Evolutionary conservation across 2,113 vertebrate species (phyloP), one percentile per base, ranked within the genome.

Genomic region (Rana temporaria): DNA sequence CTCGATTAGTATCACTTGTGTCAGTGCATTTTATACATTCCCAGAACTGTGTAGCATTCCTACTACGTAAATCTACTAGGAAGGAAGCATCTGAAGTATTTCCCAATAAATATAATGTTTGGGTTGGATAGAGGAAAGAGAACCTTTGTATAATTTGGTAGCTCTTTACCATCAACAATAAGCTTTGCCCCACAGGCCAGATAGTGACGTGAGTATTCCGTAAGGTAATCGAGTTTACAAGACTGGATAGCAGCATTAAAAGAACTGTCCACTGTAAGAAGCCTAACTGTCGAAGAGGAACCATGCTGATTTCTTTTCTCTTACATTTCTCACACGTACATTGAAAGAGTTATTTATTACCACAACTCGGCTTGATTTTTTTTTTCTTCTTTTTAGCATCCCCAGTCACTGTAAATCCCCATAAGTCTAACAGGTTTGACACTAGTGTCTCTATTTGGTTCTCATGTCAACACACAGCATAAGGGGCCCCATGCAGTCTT

Each of bases 401-500:
- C 74, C 30, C 75, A 78, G 75, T 19, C 62, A 66, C 62, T 15
- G 22, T 75, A 48, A 53, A 66, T 55, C 22, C 73, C 73, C 73
- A 62, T 20, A 30, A 66, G 75, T 64, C 75, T 66, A 42, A 78
- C 62, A 66, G 62, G 22, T 66, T 65, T 66, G 75, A 62, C 12
- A 26, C 42, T 52, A 78, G 65, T 38, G 18, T 59, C 77, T 68
- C 62, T 66, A 52, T 59, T 68, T 69, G 52, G 77, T 65, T 68
- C 64, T 79, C 77, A 79, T 79, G 77, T 79, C 65, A 68, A 68
- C 65, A 68, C 26, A 38, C 64, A 16, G 24, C 53, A 59, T 79
- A 79, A 67, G 65, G 68, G 26, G 68, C 52, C 77, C 64, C 64
- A 79, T 79, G 75, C 75, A 66, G 75, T 65, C 75, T 14, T 66